Percentiles rank a stretch among this genome's conserved stretches.
Conservation (phyloP, 2,797 vertebrate species). For the Phoeniculus purpureus region DNA sequence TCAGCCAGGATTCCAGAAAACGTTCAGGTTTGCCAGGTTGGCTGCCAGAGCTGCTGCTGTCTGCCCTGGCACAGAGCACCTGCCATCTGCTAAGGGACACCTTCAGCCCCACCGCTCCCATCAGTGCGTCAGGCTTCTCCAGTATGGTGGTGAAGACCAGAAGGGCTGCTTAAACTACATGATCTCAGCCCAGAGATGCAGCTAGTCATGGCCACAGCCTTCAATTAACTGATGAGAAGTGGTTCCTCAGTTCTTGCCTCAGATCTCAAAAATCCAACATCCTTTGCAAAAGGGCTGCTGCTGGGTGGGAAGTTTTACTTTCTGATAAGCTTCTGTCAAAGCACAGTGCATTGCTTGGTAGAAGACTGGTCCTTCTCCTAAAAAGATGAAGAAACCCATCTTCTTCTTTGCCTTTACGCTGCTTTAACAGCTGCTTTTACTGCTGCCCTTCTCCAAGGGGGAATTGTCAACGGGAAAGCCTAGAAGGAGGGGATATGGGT, state of each 20-base stretch:
- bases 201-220: neutral
- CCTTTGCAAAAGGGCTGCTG: neutral
- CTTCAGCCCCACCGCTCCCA: neutral
- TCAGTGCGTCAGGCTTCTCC: neutral
- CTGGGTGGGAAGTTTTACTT: neutral
- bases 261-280: neutral
- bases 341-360: neutral
- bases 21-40: neutral
- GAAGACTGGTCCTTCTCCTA: neutral
- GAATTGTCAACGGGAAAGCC: neutral
- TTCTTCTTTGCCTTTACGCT: neutral
- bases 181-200: neutral
- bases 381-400: no score
- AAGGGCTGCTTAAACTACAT: neutral
- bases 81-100: slow-evolving; percentile 33
- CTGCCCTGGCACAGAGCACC: neutral
- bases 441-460: neutral
- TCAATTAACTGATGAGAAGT: neutral
- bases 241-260: neutral
- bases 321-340: neutral
- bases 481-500: neutral
- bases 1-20: neutral
- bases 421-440: neutral
- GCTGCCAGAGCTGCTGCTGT: neutral
- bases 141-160: neutral